These are phyloP conservation scores for Salmo trutta DNA, from an alignment of 2,797 vertebrate genomes.

Conservation along the genomic window DNA sequence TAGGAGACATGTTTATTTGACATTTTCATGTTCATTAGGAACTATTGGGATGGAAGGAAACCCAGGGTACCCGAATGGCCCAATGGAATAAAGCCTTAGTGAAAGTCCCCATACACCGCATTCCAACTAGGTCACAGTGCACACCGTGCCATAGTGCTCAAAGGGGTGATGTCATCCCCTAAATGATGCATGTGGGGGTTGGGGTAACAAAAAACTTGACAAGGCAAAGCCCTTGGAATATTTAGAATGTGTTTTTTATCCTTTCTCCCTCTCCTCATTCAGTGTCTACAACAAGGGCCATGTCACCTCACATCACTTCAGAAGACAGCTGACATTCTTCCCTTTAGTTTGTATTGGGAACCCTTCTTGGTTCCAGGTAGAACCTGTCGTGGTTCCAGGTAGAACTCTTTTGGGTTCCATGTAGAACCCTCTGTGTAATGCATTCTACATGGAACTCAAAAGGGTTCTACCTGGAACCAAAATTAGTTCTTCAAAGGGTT, in stretches of 20 bases:
- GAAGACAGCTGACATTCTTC: conserved; percentile 30
- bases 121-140: neutral
- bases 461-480: too few relatives aligned
- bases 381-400: too few relatives aligned
- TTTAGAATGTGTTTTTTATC: conserved; percentile 2
- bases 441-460: too few relatives aligned
- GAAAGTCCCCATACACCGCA: neutral
- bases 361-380: too few relatives aligned
- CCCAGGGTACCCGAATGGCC: too few relatives aligned
- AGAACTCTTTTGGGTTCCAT: too few relatives aligned
- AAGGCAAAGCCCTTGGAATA: conserved; percentile 49
- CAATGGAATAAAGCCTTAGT: too few relatives aligned
- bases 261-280: neutral
- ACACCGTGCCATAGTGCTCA: neutral
- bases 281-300: conserved; percentile 37
- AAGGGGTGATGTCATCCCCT: conserved; percentile 62
- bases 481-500: too few relatives aligned
- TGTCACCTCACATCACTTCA: conserved; percentile 62
- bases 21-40: conserved; percentile 65
- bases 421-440: too few relatives aligned
- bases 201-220: conserved; percentile 35
- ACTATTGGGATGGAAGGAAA: conserved; percentile 41
- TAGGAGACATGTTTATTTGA: conserved; percentile 67
- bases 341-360: conserved; percentile 25
- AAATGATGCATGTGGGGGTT: conserved; percentile 20